phyloP scores from a whole-genome alignment of 2,888 invertebrate genomes.

The Caenorhabditis imperialis region DNA sequence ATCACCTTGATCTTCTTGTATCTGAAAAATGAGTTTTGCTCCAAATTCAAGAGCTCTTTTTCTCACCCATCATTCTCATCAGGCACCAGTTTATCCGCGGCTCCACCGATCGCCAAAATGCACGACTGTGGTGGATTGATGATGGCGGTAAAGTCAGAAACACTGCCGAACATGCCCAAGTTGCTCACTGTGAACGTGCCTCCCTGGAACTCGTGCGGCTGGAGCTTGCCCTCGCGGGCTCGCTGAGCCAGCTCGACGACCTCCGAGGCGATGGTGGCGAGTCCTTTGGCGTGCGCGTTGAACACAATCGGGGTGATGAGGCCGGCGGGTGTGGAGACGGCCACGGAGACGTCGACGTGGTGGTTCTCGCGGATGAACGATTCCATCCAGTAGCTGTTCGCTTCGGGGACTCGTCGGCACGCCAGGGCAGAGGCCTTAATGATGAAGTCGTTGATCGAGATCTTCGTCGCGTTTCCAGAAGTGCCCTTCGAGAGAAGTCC shows the following conservation, averaged over 20 bases:
- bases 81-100: conserved; percentile 73
- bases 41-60: too few relatives aligned
- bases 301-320: conserved; percentile 95
- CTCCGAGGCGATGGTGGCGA: conserved; percentile 74
- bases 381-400: conserved; percentile 96
- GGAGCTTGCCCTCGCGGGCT: conserved; percentile 81
- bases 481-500: conserved; percentile 67
- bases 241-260: conserved; percentile 68
- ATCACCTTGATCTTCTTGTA: conserved; percentile 83
- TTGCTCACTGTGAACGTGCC: conserved; percentile 82
- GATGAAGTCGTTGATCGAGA: conserved; percentile 85
- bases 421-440: conserved; percentile 84
- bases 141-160: conserved; percentile 83
- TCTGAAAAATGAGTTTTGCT: conserved; percentile 50
- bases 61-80: conserved; percentile 70
- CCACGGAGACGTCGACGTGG: conserved; percentile 92
- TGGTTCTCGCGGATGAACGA: conserved; percentile 82
- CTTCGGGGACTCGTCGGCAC: conserved; percentile 81
- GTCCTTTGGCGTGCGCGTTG: conserved; percentile 80
- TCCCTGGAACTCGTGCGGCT: conserved; percentile 84
- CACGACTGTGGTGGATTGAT: conserved; percentile 85
- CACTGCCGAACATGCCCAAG: conserved; percentile 83
- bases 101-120: conserved; percentile 83
- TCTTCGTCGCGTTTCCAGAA: conserved; percentile 76
- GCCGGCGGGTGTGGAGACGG: conserved; percentile 94